Evolutionary conservation across 1,140 invertebrate species (phyloP).

Genomic region (Scaptomyza hsui): DNA sequence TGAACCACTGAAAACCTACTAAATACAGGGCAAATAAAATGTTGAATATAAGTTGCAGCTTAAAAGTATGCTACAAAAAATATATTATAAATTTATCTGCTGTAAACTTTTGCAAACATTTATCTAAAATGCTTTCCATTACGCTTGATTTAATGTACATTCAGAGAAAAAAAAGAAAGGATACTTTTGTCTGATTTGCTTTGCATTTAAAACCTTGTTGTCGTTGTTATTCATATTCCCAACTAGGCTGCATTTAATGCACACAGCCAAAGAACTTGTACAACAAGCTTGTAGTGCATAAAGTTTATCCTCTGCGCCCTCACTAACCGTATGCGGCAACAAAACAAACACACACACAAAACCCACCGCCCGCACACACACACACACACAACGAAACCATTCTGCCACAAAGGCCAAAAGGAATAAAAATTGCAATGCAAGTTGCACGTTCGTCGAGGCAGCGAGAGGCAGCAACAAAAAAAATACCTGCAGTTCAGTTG

Average conservation of each 20-base stretch:
- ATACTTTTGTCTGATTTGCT: not conserved
- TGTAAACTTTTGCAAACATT: too few relatives aligned
- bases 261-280: conserved; percentile 2
- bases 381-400: conserved; percentile 9
- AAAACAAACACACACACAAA: conserved; percentile 25
- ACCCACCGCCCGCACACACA: conserved; percentile 16
- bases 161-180: not conserved
- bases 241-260: not conserved
- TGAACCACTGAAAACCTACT: too few relatives aligned
- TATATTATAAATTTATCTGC: too few relatives aligned
- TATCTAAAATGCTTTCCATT: too few relatives aligned
- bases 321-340: not conserved
- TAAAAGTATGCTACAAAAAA: too few relatives aligned
- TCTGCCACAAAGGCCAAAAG: conserved; percentile 30
- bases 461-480: not conserved
- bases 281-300: conserved; percentile 3
- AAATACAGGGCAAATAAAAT: too few relatives aligned
- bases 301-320: not conserved
- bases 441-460: not conserved
- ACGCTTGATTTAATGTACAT: too few relatives aligned
- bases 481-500: not conserved
- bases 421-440: conserved; percentile 27
- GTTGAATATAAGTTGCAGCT: too few relatives aligned
- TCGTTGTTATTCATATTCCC: too few relatives aligned
- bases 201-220: not conserved